Base-by-base conservation (phyloP, 2,888 invertebrate species). In the Nemapogon koenigi region DNA sequence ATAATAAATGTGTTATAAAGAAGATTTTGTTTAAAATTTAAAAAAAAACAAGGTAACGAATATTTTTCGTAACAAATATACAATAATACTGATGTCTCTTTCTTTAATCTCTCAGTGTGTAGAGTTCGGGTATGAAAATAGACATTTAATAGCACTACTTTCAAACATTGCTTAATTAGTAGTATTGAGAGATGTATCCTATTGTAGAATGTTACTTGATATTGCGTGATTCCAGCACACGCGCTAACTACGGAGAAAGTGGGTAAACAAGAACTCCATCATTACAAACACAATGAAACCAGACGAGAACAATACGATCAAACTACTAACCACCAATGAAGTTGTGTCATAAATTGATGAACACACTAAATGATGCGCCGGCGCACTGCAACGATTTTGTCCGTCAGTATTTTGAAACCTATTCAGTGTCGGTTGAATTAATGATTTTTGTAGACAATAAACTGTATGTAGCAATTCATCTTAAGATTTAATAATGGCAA, bases 241-340 rank as follows among this genome's bases (percentile, higher is more conserved):
- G 48, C 49, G 52, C 46, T 46, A 48, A 47, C 43, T 44, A 35
- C 37, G 45, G 59, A 52, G 59, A 64, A 62, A 64, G 62, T 62
- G 48, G 49, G 53, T 51, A 59, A 56, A 59, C 55, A 50, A 56
- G 49, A 43, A 49, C 43, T 35, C 42, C 48, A 46, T 49, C 52
- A 52, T 59, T 57, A 58, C 49, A 50, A 53, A 53, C 44, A 46
- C 51, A 52, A 54, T 14, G 15, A 16, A 31, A 31, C 7, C n/a
- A 14, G 13, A 31, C n/a, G 16, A 14, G 31, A 31, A 33, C 33
- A 33, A 33, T 33, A 13, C 30, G 14, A 4, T 14, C 7, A 28
- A 11, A 4, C 33, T 33, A 18, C 14, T n/a, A 32, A 17, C 22
- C n/a, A 10, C 17, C 18, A 19, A 33, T 33, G 33, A 33, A 33